These are phyloP conservation scores for Nautilus pompilius DNA, from an alignment of 1,140 invertebrate species.

Conservation along the genomic window DNA sequence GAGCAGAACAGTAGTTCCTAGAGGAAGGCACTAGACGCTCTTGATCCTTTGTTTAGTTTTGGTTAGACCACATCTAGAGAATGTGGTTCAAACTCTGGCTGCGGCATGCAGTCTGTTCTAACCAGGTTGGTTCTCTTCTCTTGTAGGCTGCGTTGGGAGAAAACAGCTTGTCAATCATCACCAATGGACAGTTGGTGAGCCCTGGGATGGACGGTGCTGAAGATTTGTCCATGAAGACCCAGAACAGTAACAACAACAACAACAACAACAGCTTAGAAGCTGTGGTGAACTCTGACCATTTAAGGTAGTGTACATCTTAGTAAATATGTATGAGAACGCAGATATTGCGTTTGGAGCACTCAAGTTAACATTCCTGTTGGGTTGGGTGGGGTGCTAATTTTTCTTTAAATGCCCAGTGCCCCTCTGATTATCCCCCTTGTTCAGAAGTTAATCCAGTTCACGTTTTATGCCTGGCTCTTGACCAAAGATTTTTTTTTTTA, in stretches of 20 bases:
- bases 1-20: too few species aligned
- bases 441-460: too few species aligned
- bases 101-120: too few species aligned
- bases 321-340: conserved; percentile 1
- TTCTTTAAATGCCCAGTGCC: background rate
- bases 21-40: too few species aligned
- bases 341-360: background rate
- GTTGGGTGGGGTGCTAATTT: background rate
- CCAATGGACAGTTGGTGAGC: conserved; percentile 22
- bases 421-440: conserved; percentile 11
- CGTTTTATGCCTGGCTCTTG: too few species aligned
- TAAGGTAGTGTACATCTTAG: conserved; percentile 14
- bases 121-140: conserved; percentile 17
- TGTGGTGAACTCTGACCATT: conserved; percentile 22
- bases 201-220: conserved; percentile 40
- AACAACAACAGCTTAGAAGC: conserved; percentile 23
- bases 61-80: too few species aligned
- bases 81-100: too few species aligned
- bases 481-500: too few species aligned
- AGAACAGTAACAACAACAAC: conserved; percentile 14
- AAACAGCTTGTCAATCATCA: conserved; percentile 63
- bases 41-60: too few species aligned
- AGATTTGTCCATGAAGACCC: conserved; percentile 48
- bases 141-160: conserved; percentile 67
- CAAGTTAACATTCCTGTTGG: conserved; percentile 1